Evolutionary conservation across 2,888 invertebrate genomes (phyloP).

Genomic region (Latheticus oryzae): DNA sequence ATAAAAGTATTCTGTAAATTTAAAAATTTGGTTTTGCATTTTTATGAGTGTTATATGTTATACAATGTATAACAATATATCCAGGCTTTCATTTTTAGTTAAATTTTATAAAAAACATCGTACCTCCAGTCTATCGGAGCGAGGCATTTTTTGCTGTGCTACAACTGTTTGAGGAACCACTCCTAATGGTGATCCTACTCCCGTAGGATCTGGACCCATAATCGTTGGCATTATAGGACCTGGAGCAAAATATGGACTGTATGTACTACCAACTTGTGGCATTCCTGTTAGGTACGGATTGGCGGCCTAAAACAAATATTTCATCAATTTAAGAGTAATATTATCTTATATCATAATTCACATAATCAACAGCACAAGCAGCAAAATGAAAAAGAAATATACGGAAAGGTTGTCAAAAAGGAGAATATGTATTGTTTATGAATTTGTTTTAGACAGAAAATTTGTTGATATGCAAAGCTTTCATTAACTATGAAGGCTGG

Average conservation of each 20-base stretch:
- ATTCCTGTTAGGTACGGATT: constrained; percentile 93
- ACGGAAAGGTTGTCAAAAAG: no score
- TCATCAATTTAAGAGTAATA: constrained; percentile 1
- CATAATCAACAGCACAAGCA: not conserved
- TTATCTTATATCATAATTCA: not conserved
- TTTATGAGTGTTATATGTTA: no score
- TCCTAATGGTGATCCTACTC: constrained; percentile 84
- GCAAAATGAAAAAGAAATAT: no score
- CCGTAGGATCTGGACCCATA: constrained; percentile 87
- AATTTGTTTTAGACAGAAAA: not conserved
- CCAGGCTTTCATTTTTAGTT: no score
- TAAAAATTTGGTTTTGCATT: no score
- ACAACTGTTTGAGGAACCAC: constrained; percentile 88
- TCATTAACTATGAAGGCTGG: constrained; percentile 26
- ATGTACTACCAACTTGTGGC: constrained; percentile 89
- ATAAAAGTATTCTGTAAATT: no score
- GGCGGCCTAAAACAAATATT: constrained; percentile 75
- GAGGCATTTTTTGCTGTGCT: constrained; percentile 91
- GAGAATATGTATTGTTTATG: no score
- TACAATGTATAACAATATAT: no score
- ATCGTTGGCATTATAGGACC: constrained; percentile 90
- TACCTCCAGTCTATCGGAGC: constrained; percentile 97
- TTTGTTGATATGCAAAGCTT: constrained; percentile 21
- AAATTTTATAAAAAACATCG: constrained; percentile 63
- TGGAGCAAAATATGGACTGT: constrained; percentile 91